Evolutionary conservation across 1,140 invertebrate genomes (phyloP), one percentile per base, ranked within the genome.

Genomic region (Trypoxylus dichotomus): DNA sequence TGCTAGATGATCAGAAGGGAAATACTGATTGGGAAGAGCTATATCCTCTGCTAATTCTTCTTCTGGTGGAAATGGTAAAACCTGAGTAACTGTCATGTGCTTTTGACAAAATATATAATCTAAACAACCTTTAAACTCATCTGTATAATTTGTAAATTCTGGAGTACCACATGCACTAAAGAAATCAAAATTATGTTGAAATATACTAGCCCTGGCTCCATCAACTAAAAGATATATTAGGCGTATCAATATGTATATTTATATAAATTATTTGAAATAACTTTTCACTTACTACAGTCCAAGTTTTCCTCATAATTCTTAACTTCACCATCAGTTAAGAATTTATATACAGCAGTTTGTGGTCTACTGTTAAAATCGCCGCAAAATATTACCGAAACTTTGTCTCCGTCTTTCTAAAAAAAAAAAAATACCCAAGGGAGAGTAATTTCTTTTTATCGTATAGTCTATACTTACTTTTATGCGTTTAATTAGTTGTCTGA

Each of bases 1-100:
- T 73, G 97, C 92, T 80, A 98, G 87, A 87, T 98, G 97, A 89
- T 98, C 97, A 19, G 96, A 98, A 1, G 97, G 97, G 87, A 94
- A 95, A 8, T 93, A 91, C 19, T 94, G 86, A 82, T 94, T 98
- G 1, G 97, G 97, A 78, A 98, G 88, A 11, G 94, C 96, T 60
- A 84, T 87, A 83, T 96, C 86, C 42, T 88, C 84, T 71, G 85
- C 89, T 15, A 98, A 85, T 82, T 96, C 93, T 81, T 95, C 93
- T 75, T 92, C 87, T 29, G 88, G 90, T 0, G 95, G 95, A 79
- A 96, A 88, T 2, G 96, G 95, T 76, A 98, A 87, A 1, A 94
- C 89, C 86, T 92, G 90, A 29, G 87, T 85, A 0, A 96, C 90
- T 77, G 88, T 82, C 1, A 97, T 86, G 76, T 91, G 86, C 32